Percentiles rank a stretch among this genome's conserved stretches.
phyloP scores from a whole-genome alignment of 2,797 vertebrate genomes.

The Parauchenoglanis punctatus region DNA sequence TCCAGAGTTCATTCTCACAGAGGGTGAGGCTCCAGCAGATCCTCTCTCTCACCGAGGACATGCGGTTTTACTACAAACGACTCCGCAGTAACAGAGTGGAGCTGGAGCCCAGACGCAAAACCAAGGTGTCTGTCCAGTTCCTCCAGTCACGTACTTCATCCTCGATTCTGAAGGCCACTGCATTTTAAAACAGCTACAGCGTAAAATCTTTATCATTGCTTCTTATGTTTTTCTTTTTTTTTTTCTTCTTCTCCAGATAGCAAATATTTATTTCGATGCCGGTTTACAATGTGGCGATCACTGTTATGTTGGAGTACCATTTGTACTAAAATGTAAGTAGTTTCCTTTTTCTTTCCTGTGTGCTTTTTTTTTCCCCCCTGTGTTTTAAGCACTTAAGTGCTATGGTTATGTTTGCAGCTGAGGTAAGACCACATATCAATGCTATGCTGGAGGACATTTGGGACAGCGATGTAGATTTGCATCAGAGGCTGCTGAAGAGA shows the following conservation, averaged over 20 bases:
- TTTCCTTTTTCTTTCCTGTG: neutral
- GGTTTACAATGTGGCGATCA: slow-evolving; percentile 91
- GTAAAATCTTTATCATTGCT: neutral
- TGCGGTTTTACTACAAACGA: slow-evolving; percentile 92
- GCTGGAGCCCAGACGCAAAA: slow-evolving; percentile 91
- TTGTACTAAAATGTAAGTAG: slow-evolving; percentile 92
- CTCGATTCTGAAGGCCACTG: neutral
- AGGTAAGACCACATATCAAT: slow-evolving; percentile 83
- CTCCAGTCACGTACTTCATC: neutral
- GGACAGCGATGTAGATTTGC: slow-evolving; percentile 92
- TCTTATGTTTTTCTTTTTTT: slow-evolving; percentile 36
- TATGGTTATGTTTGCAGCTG: slow-evolving; percentile 71
- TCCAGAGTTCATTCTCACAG: slow-evolving; percentile 97
- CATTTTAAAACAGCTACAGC: neutral
- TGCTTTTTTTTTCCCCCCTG: neutral
- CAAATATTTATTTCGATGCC: slow-evolving; percentile 99
- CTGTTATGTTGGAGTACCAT: slow-evolving; percentile 95
- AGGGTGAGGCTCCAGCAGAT: slow-evolving; percentile 94
- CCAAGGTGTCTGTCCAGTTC: slow-evolving; percentile 80
- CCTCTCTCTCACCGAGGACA: slow-evolving; percentile 88
- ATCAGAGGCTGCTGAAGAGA: slow-evolving; percentile 87
- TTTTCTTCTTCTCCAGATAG: slow-evolving; percentile 84
- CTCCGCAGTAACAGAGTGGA: slow-evolving; percentile 93
- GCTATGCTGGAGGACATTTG: slow-evolving; percentile 90
- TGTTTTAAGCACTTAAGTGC: neutral